Conservation (phyloP, 2,888 invertebrate genomes). For the Heteropelma amictum region DNA sequence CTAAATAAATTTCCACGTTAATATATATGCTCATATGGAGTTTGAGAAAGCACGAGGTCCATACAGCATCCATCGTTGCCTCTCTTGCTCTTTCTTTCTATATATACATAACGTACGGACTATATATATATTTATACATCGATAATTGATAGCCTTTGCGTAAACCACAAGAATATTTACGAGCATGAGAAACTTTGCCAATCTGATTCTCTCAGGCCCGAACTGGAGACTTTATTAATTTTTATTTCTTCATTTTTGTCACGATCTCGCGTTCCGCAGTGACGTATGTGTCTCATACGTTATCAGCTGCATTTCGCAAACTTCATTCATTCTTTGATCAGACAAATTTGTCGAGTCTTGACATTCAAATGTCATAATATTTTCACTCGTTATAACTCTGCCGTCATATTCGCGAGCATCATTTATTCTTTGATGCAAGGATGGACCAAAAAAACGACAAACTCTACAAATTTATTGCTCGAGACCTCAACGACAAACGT, state of each 20-base stretch:
- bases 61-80: conserved; percentile 5
- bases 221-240: background rate
- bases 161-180: background rate
- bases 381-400: conserved; percentile 44
- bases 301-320: conserved; percentile 12
- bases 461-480: too few species aligned
- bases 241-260: background rate
- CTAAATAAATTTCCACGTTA: conserved; percentile 42
- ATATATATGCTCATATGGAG: conserved; percentile 11
- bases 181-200: conserved; percentile 1
- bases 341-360: conserved; percentile 36
- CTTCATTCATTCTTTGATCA: conserved; percentile 34
- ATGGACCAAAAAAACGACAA: too few species aligned
- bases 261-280: too few species aligned
- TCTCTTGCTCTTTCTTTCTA: background rate
- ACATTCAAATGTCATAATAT: conserved; percentile 51
- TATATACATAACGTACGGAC: too few species aligned
- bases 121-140: conserved; percentile 18
- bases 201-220: background rate
- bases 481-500: too few species aligned
- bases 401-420: background rate
- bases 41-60: conserved; percentile 6
- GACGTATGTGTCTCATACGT: background rate
- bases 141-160: conserved; percentile 35
- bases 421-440: background rate